These are phyloP conservation scores for honey bee (Apis mellifera) DNA, from an alignment of 1,140 invertebrate genomes.

Conservation along the genomic window DNA sequence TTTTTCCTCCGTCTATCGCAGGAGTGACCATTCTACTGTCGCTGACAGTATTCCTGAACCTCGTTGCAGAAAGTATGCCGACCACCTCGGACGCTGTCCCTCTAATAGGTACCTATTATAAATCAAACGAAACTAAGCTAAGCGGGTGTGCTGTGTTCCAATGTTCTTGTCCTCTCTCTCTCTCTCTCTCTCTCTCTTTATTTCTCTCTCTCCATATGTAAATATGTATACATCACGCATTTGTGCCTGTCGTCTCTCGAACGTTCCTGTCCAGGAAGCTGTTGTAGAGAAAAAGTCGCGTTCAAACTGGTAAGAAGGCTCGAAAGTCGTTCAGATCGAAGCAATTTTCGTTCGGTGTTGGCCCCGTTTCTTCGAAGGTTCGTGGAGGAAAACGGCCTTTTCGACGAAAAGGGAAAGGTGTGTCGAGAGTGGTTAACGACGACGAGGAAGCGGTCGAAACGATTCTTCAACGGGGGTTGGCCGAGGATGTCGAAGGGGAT, in stretches of 20 bases:
- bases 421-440: background rate
- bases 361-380: too few relatives aligned
- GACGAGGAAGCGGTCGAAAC: background rate
- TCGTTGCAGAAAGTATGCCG: constrained; percentile 96
- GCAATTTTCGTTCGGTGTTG: background rate
- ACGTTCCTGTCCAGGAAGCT: background rate
- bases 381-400: background rate
- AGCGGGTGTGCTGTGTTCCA: constrained; percentile 52
- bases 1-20: constrained; percentile 78
- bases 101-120: constrained; percentile 83
- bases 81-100: constrained; percentile 94
- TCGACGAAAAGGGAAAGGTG: background rate
- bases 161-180: constrained; percentile 30
- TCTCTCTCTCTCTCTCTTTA: background rate
- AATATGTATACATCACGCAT: constrained; percentile 50
- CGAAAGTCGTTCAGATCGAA: constrained; percentile 35
- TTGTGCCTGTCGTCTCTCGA: constrained; percentile 25
- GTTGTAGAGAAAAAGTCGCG: background rate
- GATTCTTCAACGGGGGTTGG: background rate
- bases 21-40: constrained; percentile 99
- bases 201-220: constrained; percentile 43
- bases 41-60: constrained; percentile 98
- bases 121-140: constrained; percentile 37
- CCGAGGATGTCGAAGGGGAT: background rate
- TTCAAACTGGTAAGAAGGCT: constrained; percentile 14